Evolutionary conservation across 2,797 vertebrate genomes (phyloP).

Genomic region (Lagodon rhomboides): DNA sequence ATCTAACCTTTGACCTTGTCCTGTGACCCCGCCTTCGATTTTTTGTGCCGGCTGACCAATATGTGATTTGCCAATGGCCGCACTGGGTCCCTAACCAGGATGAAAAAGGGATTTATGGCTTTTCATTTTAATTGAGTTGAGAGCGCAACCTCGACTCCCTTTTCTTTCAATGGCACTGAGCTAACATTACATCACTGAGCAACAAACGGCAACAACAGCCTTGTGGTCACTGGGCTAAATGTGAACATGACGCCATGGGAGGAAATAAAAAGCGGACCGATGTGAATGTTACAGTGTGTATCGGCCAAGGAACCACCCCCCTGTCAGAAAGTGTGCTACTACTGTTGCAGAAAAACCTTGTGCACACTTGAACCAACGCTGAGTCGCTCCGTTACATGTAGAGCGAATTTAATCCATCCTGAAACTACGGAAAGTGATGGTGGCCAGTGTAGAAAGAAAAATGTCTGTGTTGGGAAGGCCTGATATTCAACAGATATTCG

Average conservation of each 20-base stretch:
- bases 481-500: not conserved
- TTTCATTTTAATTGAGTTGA: conserved; percentile 88
- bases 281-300: conserved; percentile 57
- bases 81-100: conserved; percentile 81
- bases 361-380: conserved; percentile 36
- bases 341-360: conserved; percentile 39
- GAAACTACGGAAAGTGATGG: conserved; percentile 2
- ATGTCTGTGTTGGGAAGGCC: not conserved
- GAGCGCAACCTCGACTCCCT: conserved; percentile 77
- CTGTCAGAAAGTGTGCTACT: conserved; percentile 37
- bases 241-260: conserved; percentile 70
- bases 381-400: conserved; percentile 17
- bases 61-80: conserved; percentile 85
- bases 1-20: conserved; percentile 88
- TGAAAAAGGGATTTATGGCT: conserved; percentile 90
- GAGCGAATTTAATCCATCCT: not conserved
- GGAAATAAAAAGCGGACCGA: conserved; percentile 60
- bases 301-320: conserved; percentile 38
- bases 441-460: not conserved
- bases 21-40: conserved; percentile 89
- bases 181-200: conserved; percentile 77
- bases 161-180: conserved; percentile 64
- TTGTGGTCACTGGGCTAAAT: conserved; percentile 73
- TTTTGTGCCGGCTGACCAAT: conserved; percentile 87
- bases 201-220: conserved; percentile 68